Evolutionary conservation across 2,113 vertebrate genomes (phyloP), one percentile per base, ranked within the genome.

Genomic region (Microcebus lehilahytsara): DNA sequence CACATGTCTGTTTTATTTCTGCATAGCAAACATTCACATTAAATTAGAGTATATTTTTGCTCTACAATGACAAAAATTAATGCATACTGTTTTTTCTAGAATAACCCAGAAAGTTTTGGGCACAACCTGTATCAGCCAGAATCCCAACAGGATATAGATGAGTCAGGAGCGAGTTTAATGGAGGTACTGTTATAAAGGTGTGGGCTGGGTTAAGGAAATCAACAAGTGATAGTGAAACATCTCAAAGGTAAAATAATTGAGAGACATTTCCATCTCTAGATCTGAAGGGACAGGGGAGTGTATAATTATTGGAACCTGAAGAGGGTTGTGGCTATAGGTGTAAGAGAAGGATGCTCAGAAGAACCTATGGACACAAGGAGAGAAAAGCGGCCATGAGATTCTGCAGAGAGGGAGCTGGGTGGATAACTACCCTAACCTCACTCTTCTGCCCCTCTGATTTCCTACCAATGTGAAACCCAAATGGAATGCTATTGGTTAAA

Each of bases 1-100:
- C 80, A 6, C 49, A 30, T 69, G 12, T 46, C 64, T 80, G 4
- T 22, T 58, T 42, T 74, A 16, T 93, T 80, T 51, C 86, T 34
- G 40, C 56, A 88, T 53, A 95, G 71, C 67, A 92, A 93, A 87
- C 40, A 90, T 30, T 80, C 27, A 77, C 34, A 79, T 83, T 64
- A 81, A 71, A 72, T 74, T 90, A 75, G 40, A 87, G 42, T 85
- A 34, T 9, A 84, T 40, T 71, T 71, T 89, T 64, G n/a, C 25
- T 92, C 19, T 81, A 79, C 23, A 72, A 27, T 78, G 92, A 89
- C 34, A 88, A 88, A 56, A 92, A 49, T 37, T 46, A 96, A 92
- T 53, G 17, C 42, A 75, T 93, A 81, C 51, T 93, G 40, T 91
- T 80, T 78, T 93, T 72, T 58, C 34, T 23, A 71, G 40, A 71